These are phyloP conservation scores for Epinotia demarniana DNA, from an alignment of 2,888 invertebrate genomes.

Conservation along the genomic window DNA sequence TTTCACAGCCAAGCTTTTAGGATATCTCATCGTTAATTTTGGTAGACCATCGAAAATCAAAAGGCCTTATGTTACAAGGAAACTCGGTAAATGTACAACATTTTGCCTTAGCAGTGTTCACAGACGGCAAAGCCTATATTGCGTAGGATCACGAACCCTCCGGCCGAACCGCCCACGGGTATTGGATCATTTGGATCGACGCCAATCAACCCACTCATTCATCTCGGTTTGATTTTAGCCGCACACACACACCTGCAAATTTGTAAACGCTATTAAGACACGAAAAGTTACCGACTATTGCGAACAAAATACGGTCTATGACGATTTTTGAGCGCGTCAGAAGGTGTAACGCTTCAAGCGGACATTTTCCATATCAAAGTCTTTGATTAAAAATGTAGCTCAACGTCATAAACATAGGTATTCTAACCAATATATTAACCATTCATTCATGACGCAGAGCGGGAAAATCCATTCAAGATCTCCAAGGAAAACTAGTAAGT, in stretches of 20 bases:
- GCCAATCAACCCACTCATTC: conserved; percentile 59
- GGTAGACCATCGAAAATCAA: not conserved
- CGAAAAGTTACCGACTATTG: not conserved
- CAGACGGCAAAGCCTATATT: conserved; percentile 6
- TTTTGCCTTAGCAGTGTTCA: conserved; percentile 1
- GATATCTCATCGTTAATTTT: not conserved
- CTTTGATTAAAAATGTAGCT: not conserved
- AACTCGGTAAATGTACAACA: not conserved
- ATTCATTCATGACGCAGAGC: conserved; percentile 4
- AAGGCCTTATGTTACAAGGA: not conserved
- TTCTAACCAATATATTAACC: not conserved
- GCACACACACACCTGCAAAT: not conserved
- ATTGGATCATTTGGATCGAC: conserved; percentile 59
- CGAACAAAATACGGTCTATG: not conserved
- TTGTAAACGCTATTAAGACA: not conserved
- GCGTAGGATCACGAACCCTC: conserved; percentile 32
- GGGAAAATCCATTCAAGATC: conserved; percentile 14
- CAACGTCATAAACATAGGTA: not conserved
- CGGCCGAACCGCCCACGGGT: conserved; percentile 51
- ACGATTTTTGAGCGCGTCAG: not conserved
- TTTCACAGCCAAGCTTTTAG: not conserved
- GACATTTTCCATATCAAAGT: too few relatives aligned
- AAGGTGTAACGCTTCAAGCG: not conserved
- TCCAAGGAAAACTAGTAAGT: conserved; percentile 3
- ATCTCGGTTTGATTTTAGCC: conserved; percentile 40